Base-by-base conservation (phyloP, 2,113 vertebrate genomes). In the Harpagus bidentatus region DNA sequence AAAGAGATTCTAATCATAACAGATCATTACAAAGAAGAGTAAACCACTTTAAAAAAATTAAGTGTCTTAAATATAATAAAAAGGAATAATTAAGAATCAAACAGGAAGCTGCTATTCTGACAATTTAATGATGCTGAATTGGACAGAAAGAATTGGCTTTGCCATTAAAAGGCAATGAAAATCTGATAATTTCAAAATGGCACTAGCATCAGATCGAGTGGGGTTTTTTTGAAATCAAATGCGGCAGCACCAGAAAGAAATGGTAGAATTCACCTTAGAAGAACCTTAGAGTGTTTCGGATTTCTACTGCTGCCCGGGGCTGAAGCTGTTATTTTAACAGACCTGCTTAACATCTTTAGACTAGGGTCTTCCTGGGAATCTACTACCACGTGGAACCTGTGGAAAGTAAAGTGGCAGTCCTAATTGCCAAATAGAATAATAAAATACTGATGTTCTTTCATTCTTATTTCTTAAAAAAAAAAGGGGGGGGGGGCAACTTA, bases 31-130 rank as follows among this genome's bases (percentile, higher is more conserved):
- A 97, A 96, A 96, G 95, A 96, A 97, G 95, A 92, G 95, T 97
- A 98, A 98, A 97, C 96, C 94, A 92, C 96, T 97, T 91, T 43
- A 82, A 96, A 97, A 95, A 96, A 97, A 97, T 90, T 97, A 97
- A 98, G 94, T 98, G 98, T 97, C 98, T 98, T 97, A 98, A 98
- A 98, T 97, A 98, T 98, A 98, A 96, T 98, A 97, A 98, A 97
- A 98, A 98, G 98, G 98, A 98, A 97, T 98, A 98, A 97, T 98
- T 96, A 96, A 98, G 96, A 95, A 95, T 97, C 95, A 95, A 96
- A 98, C 82, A 96, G 80, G 92, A 98, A 96, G 79, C 97, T 95
- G 81, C 96, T 95, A 78, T 88, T 91, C 95, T 96, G 97, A 97
- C 97, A 97, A 94, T 97, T 97, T 97, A 98, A 97, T 98, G 94